Conservation (phyloP, 2,888 invertebrate species). For the Hecatera dysodea region DNA sequence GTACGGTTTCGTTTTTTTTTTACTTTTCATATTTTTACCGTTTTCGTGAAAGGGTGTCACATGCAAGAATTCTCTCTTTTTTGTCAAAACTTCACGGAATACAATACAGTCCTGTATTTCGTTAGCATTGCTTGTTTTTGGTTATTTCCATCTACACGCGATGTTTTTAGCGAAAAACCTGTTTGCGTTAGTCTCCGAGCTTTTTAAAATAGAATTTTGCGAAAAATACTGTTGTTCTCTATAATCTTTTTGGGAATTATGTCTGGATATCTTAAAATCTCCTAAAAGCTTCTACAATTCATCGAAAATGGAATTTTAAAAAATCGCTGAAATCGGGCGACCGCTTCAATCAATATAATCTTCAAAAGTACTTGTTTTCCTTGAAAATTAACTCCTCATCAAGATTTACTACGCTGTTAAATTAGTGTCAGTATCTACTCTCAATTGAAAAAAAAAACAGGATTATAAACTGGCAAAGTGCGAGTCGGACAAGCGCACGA, state of each 20-base stretch:
- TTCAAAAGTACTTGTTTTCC: neutral
- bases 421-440: neutral
- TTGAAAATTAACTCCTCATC: neutral
- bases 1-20: slow-evolving; percentile 19
- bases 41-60: slow-evolving; percentile 44
- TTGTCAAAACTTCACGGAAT: slow-evolving; percentile 19
- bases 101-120: slow-evolving; percentile 28
- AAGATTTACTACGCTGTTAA: slow-evolving; percentile 4
- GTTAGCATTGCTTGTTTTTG: slow-evolving; percentile 33
- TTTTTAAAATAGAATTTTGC: neutral
- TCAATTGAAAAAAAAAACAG: neutral
- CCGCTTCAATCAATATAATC: neutral
- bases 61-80: slow-evolving; percentile 42
- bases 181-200: neutral
- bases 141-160: slow-evolving; percentile 38
- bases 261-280: neutral
- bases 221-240: too few species aligned
- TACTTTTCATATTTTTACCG: slow-evolving; percentile 19
- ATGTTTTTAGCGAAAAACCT: slow-evolving; percentile 15
- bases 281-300: neutral
- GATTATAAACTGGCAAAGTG: too few species aligned
- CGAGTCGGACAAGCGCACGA: too few species aligned
- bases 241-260: neutral
- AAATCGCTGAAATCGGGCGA: neutral
- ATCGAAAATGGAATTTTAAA: neutral